Evolutionary conservation across 2,113 vertebrate genomes (phyloP).

Genomic region (Lanius ludovicianus): DNA sequence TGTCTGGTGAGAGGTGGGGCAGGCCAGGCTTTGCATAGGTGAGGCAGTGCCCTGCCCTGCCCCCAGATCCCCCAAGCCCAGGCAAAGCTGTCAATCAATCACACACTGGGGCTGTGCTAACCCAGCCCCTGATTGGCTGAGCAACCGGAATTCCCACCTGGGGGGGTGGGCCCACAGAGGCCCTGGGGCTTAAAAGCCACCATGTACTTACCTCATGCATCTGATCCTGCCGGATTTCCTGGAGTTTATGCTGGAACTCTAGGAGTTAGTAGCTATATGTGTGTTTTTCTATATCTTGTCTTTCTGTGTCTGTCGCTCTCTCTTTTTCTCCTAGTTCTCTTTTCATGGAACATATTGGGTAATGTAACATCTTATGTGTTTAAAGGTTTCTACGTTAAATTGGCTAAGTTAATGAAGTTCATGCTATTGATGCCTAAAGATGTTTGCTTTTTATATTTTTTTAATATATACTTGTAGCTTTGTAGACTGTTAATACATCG

Average conservation of each 20-base stretch:
- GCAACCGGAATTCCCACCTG: neutral
- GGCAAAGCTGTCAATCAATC: neutral
- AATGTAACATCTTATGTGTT: neutral
- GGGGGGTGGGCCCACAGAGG: neutral
- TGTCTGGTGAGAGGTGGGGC: neutral
- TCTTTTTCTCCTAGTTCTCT: neutral
- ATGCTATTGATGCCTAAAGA: neutral
- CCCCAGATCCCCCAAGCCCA: neutral
- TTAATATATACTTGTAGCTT: neutral
- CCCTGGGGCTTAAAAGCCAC: neutral
- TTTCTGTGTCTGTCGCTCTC: neutral
- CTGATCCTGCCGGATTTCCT: neutral
- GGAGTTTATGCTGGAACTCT: neutral
- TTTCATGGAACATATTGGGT: neutral
- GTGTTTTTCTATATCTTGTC: neutral
- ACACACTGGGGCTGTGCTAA: neutral
- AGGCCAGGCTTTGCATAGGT: neutral
- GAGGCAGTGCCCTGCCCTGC: neutral
- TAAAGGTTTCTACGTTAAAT: neutral
- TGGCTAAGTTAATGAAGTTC: neutral
- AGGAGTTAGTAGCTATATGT: neutral
- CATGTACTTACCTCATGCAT: neutral
- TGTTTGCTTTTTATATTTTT: neutral
- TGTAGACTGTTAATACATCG: neutral
- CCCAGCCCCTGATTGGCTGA: neutral